Evolutionary conservation across 2,797 vertebrate species (phyloP).

Genomic region (Rhinella marina): DNA sequence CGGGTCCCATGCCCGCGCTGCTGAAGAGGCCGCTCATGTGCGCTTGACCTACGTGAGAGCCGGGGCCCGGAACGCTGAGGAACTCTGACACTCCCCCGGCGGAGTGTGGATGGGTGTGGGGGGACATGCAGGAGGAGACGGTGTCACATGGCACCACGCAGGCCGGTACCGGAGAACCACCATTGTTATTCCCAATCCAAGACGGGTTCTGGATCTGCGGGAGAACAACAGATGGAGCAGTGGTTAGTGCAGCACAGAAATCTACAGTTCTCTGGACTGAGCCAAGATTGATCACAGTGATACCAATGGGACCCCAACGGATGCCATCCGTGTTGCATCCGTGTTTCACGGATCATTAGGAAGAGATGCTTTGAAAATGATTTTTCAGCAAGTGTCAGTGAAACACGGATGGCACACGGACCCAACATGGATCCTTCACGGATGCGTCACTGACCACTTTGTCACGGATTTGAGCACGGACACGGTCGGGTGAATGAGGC

Average conservation of each 20-base stretch:
- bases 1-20: conserved; percentile 81
- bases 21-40: conserved; percentile 96
- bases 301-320: too few species aligned
- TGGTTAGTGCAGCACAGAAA: not conserved
- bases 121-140: conserved; percentile 94
- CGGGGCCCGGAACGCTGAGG: conserved; percentile 85
- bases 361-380: too few species aligned
- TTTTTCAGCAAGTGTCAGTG: too few species aligned
- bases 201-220: conserved; percentile 96
- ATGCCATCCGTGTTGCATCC: too few species aligned
- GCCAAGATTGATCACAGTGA: too few species aligned
- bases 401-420: too few species aligned
- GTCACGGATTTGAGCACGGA: too few species aligned
- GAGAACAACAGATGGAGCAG: not conserved
- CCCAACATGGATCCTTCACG: too few species aligned
- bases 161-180: conserved; percentile 90
- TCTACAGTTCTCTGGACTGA: not conserved
- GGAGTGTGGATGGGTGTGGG: conserved; percentile 87
- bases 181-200: conserved; percentile 91
- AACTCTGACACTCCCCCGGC: conserved; percentile 90
- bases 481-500: too few species aligned
- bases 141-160: conserved; percentile 96
- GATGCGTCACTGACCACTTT: too few species aligned
- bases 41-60: conserved; percentile 90
- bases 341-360: too few species aligned